Evolutionary conservation across 2,888 invertebrate genomes (phyloP), one percentile per base, ranked within the genome.

Genomic region (Oligia fasciuncula): DNA sequence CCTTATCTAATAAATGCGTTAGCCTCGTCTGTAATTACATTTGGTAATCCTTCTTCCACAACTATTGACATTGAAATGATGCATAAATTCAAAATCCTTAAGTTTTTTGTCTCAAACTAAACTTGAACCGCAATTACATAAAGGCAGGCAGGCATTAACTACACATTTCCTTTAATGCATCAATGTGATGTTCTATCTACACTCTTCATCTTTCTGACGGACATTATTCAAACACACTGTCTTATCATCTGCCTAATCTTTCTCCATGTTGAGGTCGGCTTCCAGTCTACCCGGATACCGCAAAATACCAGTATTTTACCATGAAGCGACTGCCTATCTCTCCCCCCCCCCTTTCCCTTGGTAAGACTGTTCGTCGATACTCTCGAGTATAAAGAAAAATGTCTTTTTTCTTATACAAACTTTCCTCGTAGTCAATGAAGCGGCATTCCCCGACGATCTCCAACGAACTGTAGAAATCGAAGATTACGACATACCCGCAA

Each of bases 391-490:
- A 17, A 60, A 60, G 13, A 72, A n/a, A n/a, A n/a, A n/a, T n/a
- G n/a, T n/a, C n/a, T n/a, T n/a, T n/a, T n/a, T n/a, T n/a, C 17
- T 46, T 23, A n/a, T 8, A 51, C 73, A 57, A 57, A n/a, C 13
- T 14, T 19, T 23, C 11, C 19, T n/a, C 23, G 46, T 29, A 51
- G 43, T 19, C 35, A 40, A 40, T 62, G n/a, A 78, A 35, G 23
- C 11, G 35, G 29, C 19, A 11, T 23, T n/a, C 46, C 17, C 19
- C n/a, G 35, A 19, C 65, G 11, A 60, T 67, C 40, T 9, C 40
- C 49, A 77, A 23, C 49, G 29, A 63, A 68, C 35, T 69, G 29
- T 65, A 63, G 13, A 77, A 65, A 68, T 68, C 54, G 35, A 73
- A 74, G n/a, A 63, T 54, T 19, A 74, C 62, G 49, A 46, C 66